These are phyloP conservation scores for Orycteropus afer DNA, from an alignment of 2,113 vertebrate genomes.

Conservation along the genomic window DNA sequence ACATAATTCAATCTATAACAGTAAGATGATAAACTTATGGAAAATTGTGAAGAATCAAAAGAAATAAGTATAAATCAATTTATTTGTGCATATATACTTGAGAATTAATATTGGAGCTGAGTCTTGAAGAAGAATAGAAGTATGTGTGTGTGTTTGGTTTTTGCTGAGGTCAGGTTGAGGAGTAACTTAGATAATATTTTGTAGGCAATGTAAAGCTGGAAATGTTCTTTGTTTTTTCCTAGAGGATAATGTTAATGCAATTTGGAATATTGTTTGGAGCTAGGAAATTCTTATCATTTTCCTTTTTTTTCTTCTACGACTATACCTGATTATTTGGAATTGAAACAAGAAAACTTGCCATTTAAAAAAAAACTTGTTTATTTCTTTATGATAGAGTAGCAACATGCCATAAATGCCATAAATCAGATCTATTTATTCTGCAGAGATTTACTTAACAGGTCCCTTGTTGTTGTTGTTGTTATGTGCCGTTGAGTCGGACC, in stretches of 20 bases:
- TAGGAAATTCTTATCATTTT: background rate
- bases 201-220: background rate
- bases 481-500: too few relatives aligned
- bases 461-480: too few relatives aligned
- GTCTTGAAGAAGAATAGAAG: background rate
- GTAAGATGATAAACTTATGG: background rate
- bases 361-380: background rate
- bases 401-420: slow-evolving; percentile 13
- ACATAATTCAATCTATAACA: background rate
- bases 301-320: background rate
- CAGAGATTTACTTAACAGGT: background rate
- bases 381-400: background rate
- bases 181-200: background rate
- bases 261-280: background rate
- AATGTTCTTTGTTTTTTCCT: background rate
- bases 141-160: background rate
- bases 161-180: background rate
- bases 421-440: slow-evolving; percentile 28
- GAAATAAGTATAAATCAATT: background rate
- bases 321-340: background rate
- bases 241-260: background rate
- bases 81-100: background rate
- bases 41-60: slow-evolving; percentile 38
- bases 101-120: background rate
- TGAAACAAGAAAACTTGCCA: slow-evolving; percentile 15